Percentiles rank a stretch among this genome's conserved stretches.
Conservation (phyloP, 2,113 vertebrate species). For the Rhea americana region DNA sequence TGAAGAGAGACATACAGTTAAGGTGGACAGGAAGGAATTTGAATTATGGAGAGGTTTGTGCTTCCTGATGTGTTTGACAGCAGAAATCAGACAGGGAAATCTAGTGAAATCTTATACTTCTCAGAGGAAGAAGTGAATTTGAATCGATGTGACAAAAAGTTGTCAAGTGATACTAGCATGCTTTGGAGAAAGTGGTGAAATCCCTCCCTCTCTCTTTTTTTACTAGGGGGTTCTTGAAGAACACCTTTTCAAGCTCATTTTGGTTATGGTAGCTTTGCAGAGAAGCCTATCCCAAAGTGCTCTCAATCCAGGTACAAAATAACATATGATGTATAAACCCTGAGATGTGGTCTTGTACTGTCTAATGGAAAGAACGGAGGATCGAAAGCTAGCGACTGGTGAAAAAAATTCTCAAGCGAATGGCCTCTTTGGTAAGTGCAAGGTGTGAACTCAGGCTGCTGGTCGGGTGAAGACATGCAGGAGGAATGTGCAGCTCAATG, state of each 20-base stretch:
- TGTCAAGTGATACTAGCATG: conserved; percentile 30
- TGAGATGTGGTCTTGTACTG: not conserved
- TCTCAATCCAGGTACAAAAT: not conserved
- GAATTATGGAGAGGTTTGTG: conserved; percentile 68
- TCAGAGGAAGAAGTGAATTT: conserved; percentile 67
- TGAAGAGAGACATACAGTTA: conserved; percentile 67
- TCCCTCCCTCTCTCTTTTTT: not conserved
- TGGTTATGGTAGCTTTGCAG: not conserved
- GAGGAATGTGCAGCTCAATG: not conserved
- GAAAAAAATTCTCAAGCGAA: not conserved
- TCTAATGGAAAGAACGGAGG: not conserved
- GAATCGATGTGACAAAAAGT: conserved; percentile 73
- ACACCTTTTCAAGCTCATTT: conserved; percentile 8
- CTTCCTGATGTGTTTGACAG: conserved; percentile 75
- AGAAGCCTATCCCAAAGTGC: not conserved
- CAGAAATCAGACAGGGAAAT: conserved; percentile 69
- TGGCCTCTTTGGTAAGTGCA: not conserved
- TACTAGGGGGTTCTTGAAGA: not conserved
- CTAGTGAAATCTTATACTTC: conserved; percentile 71
- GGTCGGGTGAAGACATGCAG: not conserved
- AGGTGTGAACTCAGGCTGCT: not conserved
- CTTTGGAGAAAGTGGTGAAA: conserved; percentile 20
- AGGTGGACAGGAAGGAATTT: conserved; percentile 66
- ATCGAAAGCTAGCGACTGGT: not conserved
- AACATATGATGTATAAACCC: not conserved